These are phyloP conservation scores for Drosophila trapezifrons DNA, from an alignment of 1,140 invertebrate genomes.

Conservation along the genomic window DNA sequence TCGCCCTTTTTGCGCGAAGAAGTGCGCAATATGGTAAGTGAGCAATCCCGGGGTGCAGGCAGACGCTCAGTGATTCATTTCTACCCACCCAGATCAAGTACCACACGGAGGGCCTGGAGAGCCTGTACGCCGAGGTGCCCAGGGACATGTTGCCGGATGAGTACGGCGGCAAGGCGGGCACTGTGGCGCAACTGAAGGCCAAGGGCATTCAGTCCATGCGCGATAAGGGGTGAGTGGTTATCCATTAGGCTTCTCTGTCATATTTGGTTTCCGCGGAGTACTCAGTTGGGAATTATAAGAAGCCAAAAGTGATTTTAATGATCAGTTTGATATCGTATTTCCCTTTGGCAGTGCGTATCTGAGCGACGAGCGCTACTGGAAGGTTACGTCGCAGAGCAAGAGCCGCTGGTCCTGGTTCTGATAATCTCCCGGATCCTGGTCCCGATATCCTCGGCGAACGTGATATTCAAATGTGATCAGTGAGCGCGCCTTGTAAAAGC, in stretches of 20 bases:
- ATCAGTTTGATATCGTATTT: neutral
- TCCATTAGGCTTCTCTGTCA: no score
- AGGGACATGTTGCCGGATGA: conserved; percentile 87
- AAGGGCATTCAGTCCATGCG: conserved; percentile 84
- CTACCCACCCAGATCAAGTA: conserved; percentile 85
- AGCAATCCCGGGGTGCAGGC: no score
- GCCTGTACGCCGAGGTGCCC: conserved; percentile 86
- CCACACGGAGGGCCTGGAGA: conserved; percentile 87
- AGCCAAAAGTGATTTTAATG: no score
- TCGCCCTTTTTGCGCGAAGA: conserved; percentile 88
- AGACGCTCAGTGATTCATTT: conserved; percentile 54
- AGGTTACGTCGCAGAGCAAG: conserved; percentile 37
- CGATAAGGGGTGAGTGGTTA: conserved; percentile 57
- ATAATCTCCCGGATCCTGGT: conserved; percentile 35
- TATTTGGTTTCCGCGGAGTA: no score
- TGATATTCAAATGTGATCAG: conserved; percentile 31
- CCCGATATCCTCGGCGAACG: conserved; percentile 16
- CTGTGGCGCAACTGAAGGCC: conserved; percentile 86
- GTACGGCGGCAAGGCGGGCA: conserved; percentile 87
- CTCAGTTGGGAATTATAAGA: no score
- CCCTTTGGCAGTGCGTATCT: conserved; percentile 56
- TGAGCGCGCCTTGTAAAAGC: conserved; percentile 6
- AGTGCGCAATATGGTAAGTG: conserved; percentile 82
- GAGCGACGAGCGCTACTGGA: conserved; percentile 71
- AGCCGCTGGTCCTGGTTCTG: conserved; percentile 77